phyloP scores from a whole-genome alignment of 2,113 vertebrate species.

The Takifugu bimaculatus region DNA sequence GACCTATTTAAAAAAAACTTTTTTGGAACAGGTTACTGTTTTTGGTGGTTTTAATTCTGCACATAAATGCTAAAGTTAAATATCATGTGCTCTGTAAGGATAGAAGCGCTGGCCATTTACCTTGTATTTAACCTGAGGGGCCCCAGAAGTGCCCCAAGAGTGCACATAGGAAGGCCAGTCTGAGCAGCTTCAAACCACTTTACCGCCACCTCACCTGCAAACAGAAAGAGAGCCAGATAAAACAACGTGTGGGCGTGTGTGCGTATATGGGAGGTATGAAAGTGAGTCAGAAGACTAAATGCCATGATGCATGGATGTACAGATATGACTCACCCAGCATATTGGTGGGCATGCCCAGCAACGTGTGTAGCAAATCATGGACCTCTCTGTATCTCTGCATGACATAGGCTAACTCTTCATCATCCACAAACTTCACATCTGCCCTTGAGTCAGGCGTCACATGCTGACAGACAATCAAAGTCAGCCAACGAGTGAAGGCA shows the following conservation, averaged over 20 bases:
- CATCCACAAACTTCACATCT: conserved; percentile 87
- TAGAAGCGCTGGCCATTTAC: conserved; percentile 60
- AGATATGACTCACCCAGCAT: conserved; percentile 84
- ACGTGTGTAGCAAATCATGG: conserved; percentile 90
- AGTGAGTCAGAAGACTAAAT: background rate
- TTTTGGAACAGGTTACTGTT: too few relatives aligned
- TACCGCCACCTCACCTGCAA: conserved; percentile 88
- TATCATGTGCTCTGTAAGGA: background rate
- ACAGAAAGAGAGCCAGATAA: background rate
- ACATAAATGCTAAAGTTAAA: background rate
- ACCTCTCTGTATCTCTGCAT: conserved; percentile 94
- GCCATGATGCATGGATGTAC: too few relatives aligned
- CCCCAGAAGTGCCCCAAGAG: conserved; percentile 86
- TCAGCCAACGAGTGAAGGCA: background rate
- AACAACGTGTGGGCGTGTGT: background rate
- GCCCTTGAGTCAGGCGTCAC: conserved; percentile 92
- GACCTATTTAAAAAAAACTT: too few relatives aligned
- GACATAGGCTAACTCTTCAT: conserved; percentile 90
- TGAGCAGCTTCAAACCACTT: conserved; percentile 95
- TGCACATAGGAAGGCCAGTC: conserved; percentile 93
- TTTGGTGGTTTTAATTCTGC: background rate
- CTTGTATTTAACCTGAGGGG: conserved; percentile 80
- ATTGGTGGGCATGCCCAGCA: conserved; percentile 94
- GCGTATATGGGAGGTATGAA: background rate
- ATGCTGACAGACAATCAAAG: conserved; percentile 53